These are phyloP conservation scores for Hippocampus guttulatus DNA, from an alignment of 2,113 vertebrate genomes.

Conservation along the genomic window DNA sequence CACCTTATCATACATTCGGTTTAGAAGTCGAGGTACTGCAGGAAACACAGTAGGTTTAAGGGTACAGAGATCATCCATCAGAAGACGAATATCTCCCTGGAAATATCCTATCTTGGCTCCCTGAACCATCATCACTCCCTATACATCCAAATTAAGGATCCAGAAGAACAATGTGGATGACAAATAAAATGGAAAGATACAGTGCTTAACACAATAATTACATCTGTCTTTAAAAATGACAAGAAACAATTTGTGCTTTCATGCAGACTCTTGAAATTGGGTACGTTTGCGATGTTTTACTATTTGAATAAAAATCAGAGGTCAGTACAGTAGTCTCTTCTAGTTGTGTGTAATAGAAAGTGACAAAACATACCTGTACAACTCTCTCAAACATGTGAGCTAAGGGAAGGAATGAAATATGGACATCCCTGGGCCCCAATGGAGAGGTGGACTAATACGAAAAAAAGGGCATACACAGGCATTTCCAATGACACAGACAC, in stretches of 20 bases:
- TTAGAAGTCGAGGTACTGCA: slow-evolving; percentile 88
- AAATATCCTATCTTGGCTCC: slow-evolving; percentile 91
- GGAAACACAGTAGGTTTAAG: slow-evolving; percentile 91
- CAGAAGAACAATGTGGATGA: background rate
- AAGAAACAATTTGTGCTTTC: background rate
- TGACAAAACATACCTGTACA: slow-evolving; percentile 60
- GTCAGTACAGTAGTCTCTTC: background rate
- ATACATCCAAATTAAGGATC: background rate
- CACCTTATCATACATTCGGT: slow-evolving; percentile 92
- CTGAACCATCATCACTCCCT: slow-evolving; percentile 82
- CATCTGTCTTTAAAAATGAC: background rate
- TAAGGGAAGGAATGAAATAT: slow-evolving; percentile 76
- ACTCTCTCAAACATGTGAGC: slow-evolving; percentile 78
- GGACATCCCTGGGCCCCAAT: slow-evolving; percentile 55
- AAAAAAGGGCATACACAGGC: background rate
- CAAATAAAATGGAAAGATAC: background rate
- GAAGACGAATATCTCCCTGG: slow-evolving; percentile 88
- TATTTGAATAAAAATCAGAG: background rate
- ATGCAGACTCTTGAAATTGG: background rate
- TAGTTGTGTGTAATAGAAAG: background rate
- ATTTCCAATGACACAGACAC: slow-evolving; percentile 1
- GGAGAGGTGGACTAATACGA: slow-evolving; percentile 45
- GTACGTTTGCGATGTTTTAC: too few species aligned
- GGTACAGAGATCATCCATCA: slow-evolving; percentile 86
- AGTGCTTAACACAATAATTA: background rate